These are phyloP conservation scores for Callinectes sapidus DNA, from an alignment of 2,888 invertebrate genomes.

Conservation along the genomic window DNA sequence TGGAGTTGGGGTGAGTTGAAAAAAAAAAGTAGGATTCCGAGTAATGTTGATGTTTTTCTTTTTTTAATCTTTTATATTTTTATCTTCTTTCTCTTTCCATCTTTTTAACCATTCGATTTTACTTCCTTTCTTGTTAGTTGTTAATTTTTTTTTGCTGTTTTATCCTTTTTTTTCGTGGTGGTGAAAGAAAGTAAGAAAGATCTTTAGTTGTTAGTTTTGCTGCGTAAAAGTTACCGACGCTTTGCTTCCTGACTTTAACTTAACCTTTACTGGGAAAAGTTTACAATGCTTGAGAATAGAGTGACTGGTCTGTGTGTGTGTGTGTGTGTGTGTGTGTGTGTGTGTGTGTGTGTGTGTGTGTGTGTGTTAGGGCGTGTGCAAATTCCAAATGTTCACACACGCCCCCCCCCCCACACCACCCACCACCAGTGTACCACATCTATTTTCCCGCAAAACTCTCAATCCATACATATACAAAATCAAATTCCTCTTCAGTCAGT, in stretches of 20 bases:
- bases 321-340: no score
- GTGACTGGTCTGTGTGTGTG: not conserved
- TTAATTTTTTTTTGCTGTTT: not conserved
- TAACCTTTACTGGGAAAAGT: not conserved
- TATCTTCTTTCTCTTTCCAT: not conserved
- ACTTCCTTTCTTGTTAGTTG: not conserved
- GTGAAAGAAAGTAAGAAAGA: not conserved
- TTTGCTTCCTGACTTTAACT: not conserved
- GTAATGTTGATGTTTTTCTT: not conserved
- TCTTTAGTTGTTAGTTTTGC: not conserved
- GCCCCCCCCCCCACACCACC: not conserved
- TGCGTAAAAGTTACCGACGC: not conserved
- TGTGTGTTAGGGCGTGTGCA: no score
- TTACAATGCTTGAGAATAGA: not conserved
- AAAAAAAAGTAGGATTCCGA: no score
- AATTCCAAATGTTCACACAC: not conserved
- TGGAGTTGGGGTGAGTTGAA: no score
- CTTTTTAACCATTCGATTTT: not conserved
- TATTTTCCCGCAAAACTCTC: not conserved
- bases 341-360: no score
- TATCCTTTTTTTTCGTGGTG: not conserved
- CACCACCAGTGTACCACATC: not conserved
- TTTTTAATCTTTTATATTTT: no score
- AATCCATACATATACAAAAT: not conserved
- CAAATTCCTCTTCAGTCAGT: not conserved